These are phyloP conservation scores for Mallotus villosus DNA, from an alignment of 2,797 vertebrate genomes.

Conservation along the genomic window DNA sequence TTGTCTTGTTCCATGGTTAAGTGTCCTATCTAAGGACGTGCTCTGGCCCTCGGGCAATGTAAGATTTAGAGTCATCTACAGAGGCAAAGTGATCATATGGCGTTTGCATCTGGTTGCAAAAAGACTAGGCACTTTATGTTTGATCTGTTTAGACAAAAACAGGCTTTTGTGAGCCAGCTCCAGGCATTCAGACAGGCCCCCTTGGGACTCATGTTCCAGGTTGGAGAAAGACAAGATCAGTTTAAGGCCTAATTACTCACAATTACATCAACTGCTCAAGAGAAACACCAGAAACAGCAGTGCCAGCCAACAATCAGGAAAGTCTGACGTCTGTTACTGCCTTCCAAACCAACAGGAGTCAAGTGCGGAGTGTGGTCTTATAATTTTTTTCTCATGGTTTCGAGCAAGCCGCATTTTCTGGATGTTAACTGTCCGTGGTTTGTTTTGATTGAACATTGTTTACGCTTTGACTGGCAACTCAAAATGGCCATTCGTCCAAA, in stretches of 20 bases:
- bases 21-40: conserved; percentile 40
- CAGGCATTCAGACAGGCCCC: conserved; percentile 32
- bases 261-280: conserved; percentile 61
- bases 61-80: conserved; percentile 41
- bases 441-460: conserved; percentile 30
- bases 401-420: not conserved
- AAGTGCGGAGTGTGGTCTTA: not conserved
- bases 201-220: conserved; percentile 52
- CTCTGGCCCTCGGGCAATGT: conserved; percentile 13
- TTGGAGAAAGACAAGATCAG: conserved; percentile 60
- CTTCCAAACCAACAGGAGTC: conserved; percentile 20
- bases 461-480: conserved; percentile 35
- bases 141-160: conserved; percentile 39
- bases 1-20: conserved; percentile 30
- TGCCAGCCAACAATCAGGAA: conserved; percentile 41
- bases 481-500: conserved; percentile 53
- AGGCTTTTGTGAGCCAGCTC: conserved; percentile 17
- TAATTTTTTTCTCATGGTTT: conserved; percentile 2
- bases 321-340: conserved; percentile 42
- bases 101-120: conserved; percentile 46
- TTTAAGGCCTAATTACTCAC: conserved; percentile 68
- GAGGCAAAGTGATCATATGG: conserved; percentile 40
- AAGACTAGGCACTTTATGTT: conserved; percentile 36
- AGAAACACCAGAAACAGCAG: conserved; percentile 60
- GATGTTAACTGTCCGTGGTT: not conserved